Base-by-base conservation (phyloP, 1,140 invertebrate species). In the Papilio machaon region DNA sequence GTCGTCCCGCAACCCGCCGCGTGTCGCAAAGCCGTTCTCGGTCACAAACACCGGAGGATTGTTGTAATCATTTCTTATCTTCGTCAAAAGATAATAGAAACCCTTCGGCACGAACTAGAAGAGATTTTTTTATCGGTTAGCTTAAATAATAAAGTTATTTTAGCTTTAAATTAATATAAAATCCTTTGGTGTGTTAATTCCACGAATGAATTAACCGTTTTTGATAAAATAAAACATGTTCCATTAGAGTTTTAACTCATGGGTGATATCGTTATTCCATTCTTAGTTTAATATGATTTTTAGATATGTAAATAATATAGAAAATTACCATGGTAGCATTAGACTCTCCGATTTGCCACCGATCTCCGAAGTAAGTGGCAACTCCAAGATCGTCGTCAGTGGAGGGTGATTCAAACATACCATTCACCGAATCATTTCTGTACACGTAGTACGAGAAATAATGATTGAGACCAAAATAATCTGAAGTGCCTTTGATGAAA, bases 381-480 rank as follows among this genome's bases (percentile, higher is more conserved):
- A 73, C 54, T 35, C 73, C 78, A 1, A 81, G 17, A 80, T 86
- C 85, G 79, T 86, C 84, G 11, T 49, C 58, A 38, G 60, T 58
- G 10, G 85, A 88, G 35, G 85, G 85, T 3, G 64, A 11, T 3
- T 49, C 73, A 43, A 82, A 77, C 11, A 38, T 43, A 23, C 74
- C 80, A 10, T 54, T 17, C 23, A 83, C 82, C n/a, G 82, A 81
- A 23, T 81, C 81, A 70, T 86, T 90, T 83, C 87, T 88, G 80
- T 90, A 89, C 5, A 85, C 85, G 4, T 87, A 77, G 9, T 60
- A 86, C 2, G 95, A 93, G 3, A 94, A 94, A 79, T 96, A 96
- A 80, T 95, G 92, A 78, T 96, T 96, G 1, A 96, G 85, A 38
- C 95, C 96, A 76, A 96, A 95, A 89, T 96, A 96, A 83, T 96